Conservation (phyloP, 2,888 invertebrate species). For the Drosophila anomalata region DNA sequence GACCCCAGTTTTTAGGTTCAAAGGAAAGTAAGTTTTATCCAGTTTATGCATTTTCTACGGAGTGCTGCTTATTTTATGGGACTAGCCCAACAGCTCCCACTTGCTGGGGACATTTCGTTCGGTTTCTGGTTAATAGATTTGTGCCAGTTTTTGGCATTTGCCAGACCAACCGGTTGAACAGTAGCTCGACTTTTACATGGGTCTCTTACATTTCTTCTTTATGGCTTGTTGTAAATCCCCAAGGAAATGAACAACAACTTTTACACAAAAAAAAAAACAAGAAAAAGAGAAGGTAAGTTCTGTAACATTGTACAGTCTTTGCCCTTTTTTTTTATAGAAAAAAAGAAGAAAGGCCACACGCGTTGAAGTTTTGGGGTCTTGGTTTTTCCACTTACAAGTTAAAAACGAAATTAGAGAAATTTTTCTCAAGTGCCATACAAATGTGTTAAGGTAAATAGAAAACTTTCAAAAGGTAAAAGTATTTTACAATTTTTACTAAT, state of each 20-base stretch:
- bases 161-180: constrained; percentile 39
- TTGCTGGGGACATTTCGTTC: constrained; percentile 25
- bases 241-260: constrained; percentile 4
- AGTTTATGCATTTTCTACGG: background rate
- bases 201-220: constrained; percentile 33
- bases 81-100: background rate
- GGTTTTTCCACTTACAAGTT: constrained; percentile 35
- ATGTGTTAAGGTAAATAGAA: constrained; percentile 32
- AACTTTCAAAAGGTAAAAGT: constrained; percentile 31
- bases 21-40: constrained; percentile 10
- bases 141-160: constrained; percentile 36
- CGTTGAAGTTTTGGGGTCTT: constrained; percentile 22
- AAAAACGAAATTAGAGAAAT: constrained; percentile 32
- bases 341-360: constrained; percentile 22
- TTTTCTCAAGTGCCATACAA: constrained; percentile 50
- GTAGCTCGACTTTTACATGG: constrained; percentile 36
- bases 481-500: constrained; percentile 36
- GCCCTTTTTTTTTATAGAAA: constrained; percentile 20
- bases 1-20: background rate
- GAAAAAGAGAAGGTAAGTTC: constrained; percentile 30
- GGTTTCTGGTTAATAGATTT: constrained; percentile 35
- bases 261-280: constrained; percentile 9
- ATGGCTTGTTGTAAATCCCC: constrained; percentile 26
- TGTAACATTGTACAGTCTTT: constrained; percentile 16
- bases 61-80: constrained; percentile 5